Evolutionary conservation across 2,888 invertebrate species (phyloP), one percentile per base, ranked within the genome.

Genomic region (Troides aeacus): DNA sequence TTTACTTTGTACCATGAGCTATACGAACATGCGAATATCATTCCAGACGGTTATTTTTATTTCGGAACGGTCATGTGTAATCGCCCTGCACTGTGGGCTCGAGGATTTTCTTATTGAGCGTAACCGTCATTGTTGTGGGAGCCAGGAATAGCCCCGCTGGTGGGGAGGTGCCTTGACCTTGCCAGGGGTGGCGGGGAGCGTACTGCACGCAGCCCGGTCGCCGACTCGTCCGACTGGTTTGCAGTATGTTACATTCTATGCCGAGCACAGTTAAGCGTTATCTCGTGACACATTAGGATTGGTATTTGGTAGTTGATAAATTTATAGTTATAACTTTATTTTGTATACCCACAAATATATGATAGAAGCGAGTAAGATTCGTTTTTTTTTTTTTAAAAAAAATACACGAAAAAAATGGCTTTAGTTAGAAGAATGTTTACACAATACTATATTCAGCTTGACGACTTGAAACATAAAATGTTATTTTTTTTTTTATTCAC

Each of bases 121-220:
- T 46, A 69, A 65, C 36, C 66, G 70, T 70, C 62, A 70, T 63
- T 71, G 67, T 71, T 71, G 71, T 62, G 70, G 68, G 62, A 70
- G 70, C 84, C 82, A 76, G 80, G 84, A 87, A 87, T 87, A 84
- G 78, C 78, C 75, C 79, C 78, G 77, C 74, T 77, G 75, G 74
- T 70, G 73, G 76, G 79, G 82, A 79, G 84, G 84, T 83, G 78
- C 79, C 80, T 85, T 90, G 90, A 90, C 92, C 92, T 92, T 92
- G 90, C 78, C 80, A 78, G 85, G 87, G 82, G 80, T 74, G 74
- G 76, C 74, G 83, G 81, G 84, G 81, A 75, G 74, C 74, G 77
- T 78, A 75, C 72, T 74, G 74, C 71, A 72, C 75, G 73, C 71
- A 79, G 76, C 77, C 72, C 89, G 89, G 88, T 88, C 88, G 85